Evolutionary conservation across 1,140 invertebrate species (phyloP).

Genomic region (Eufriesea mexicana): DNA sequence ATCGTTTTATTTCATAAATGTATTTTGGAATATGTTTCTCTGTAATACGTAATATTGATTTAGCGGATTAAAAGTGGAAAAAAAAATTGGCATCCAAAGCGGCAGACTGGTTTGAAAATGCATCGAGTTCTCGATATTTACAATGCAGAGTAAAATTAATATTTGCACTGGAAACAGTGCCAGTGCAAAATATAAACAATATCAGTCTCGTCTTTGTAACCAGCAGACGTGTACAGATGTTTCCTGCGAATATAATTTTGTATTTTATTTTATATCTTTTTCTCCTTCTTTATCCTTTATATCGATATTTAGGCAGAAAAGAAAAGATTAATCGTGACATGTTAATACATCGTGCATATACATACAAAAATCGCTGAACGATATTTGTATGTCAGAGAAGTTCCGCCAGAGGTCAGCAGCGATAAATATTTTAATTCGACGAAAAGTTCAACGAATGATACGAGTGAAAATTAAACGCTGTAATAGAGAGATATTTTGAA

Average conservation of each 20-base stretch:
- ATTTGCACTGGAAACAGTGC: background rate
- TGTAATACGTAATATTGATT: background rate
- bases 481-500: too few species aligned
- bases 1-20: background rate
- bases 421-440: too few species aligned
- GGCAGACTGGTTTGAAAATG: background rate
- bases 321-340: too few species aligned
- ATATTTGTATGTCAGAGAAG: too few species aligned
- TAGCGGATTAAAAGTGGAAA: background rate
- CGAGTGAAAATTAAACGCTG: too few species aligned
- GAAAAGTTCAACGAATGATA: too few species aligned
- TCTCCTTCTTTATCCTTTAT: too few species aligned
- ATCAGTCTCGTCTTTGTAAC: background rate
- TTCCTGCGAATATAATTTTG: too few species aligned
- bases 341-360: too few species aligned
- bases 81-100: background rate
- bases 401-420: too few species aligned
- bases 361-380: too few species aligned
- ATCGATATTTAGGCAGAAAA: too few species aligned
- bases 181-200: background rate
- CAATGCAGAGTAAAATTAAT: background rate
- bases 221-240: background rate
- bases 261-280: background rate
- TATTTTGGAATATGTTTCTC: background rate
- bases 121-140: background rate